Base-by-base conservation (phyloP, 2,888 invertebrate species). In the Dromius quadrimaculatus region DNA sequence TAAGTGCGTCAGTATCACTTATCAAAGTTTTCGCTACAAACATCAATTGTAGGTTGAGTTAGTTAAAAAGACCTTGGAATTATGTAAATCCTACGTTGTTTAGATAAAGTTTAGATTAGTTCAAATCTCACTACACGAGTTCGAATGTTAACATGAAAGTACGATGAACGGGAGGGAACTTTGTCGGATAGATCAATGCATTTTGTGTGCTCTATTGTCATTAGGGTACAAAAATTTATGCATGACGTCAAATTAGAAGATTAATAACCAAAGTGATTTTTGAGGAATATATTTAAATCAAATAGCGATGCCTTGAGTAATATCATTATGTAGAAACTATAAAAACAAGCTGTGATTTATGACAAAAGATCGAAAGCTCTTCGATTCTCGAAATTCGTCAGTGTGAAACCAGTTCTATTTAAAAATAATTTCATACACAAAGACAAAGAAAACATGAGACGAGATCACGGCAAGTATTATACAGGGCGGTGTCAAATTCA, bases 31-130 rank as follows among this genome's bases (percentile, higher is more conserved):
- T 54, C 9, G 50, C 50, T 15, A 54, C 50, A 54, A 28, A 54
- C 50, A 54, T 54, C 50, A 54, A 13, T 41, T 54, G 50, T 54
- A 54, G 50, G 50, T 47, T 22, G 47, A 11, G 47, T 47, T 23
- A n/a, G 23, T 9, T 28, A 54, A 54, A 50, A 54, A 54, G 50
- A 32, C 50, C 50, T 54, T 54, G 50, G 28, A 54, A 54, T 54
- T 54, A 54, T 54, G 50, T 54, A 54, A 54, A 54, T 54, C 50
- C 50, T 11, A 54, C 23, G 50, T 54, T 54, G 50, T 54, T 54
- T 54, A 54, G 50, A 54, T 54, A 54, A 54, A 54, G 50, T 54
- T 54, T 54, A 54, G 50, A 54, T 54, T 54, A 54, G 50, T 54
- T 54, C 50, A 54, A 28, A 54, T 54, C 50, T 54, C 13, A 15